Evolutionary conservation across 2,113 vertebrate genomes (phyloP).

Genomic region (Clarias magur): DNA sequence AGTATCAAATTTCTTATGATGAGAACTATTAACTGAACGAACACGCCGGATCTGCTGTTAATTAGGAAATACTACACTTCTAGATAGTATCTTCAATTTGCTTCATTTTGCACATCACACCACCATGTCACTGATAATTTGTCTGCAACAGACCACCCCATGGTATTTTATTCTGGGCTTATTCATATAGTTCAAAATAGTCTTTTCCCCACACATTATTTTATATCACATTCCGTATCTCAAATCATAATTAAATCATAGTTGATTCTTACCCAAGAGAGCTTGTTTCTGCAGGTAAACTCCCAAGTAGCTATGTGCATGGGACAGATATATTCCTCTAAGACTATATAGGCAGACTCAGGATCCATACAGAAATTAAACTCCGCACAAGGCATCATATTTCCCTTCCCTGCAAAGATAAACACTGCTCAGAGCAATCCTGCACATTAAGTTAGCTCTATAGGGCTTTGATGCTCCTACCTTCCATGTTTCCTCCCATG

Average conservation of each 20-base stretch:
- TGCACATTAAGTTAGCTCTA: not conserved
- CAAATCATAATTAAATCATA: too few species aligned
- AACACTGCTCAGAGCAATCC: constrained; percentile 18
- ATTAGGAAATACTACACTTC: not conserved
- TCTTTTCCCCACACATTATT: too few species aligned
- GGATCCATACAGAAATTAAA: constrained; percentile 77
- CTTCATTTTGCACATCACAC: too few species aligned
- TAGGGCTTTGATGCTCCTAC: constrained; percentile 50
- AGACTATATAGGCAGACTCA: constrained; percentile 74
- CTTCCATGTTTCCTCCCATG: constrained; percentile 81
- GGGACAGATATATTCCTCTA: constrained; percentile 73
- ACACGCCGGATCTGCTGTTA: not conserved
- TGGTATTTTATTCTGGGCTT: not conserved
- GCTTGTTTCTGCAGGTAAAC: constrained; percentile 66
- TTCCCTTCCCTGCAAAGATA: constrained; percentile 71
- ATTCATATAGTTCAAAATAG: too few species aligned
- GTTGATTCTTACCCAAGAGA: constrained; percentile 69
- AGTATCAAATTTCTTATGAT: too few species aligned
- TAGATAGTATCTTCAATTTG: not conserved
- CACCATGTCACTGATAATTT: not conserved
- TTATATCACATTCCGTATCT: too few species aligned
- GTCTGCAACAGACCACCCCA: not conserved
- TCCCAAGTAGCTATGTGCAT: constrained; percentile 73
- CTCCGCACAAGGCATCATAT: constrained; percentile 71
- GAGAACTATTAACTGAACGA: too few species aligned